Base-by-base conservation (phyloP, 2,888 invertebrate genomes). In the Silvanus unidentatus region DNA sequence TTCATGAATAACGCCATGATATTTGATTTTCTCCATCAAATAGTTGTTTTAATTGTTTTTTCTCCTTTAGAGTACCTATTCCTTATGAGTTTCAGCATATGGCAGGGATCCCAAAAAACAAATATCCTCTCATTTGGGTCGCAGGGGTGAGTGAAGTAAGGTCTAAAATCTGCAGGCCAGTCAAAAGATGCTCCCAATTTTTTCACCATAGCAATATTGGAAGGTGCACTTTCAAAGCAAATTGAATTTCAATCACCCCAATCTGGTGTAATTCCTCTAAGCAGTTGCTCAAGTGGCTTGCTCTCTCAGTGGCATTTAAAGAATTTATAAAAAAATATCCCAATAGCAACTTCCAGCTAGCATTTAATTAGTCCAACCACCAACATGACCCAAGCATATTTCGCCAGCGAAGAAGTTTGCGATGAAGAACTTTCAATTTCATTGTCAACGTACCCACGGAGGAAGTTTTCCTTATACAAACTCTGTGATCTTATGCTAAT, bases 1-100 rank as follows among this genome's bases (percentile, higher is more conserved):
- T 62, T 56, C 3, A 62, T 39, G 6, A 42, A 45, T 16, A 39
- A 14, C 13, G 53, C 54, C 45, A 45, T 9, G 22, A 1, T 11
- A 43, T 39, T 38, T 15, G 0, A 12, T 28, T 4, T 1, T 16
- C 12, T 2, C 32, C 10, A 2, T 29, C 29, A 16, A 10, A 13
- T 9, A 28, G 39, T n/a, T n/a, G n/a, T n/a, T n/a, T n/a, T n/a
- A n/a, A n/a, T 9, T 9, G 12, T 9, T 22, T 16, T 10, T 1
- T 11, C 12, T 6, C 27, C 22, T 4, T 34, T 13, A 2, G 42
- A 10, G 11, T n/a, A n/a, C n/a, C n/a, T 16, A 27, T 48, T 48
- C 15, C 45, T 16, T 4, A 35, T 5, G 2, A 48, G 28, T 42
- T 48, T 48, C 3, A 45, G 10, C 42, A 39, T 43, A 16, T 46